Evolutionary conservation across 1,140 invertebrate species (phyloP).

Genomic region (Dysdera silvatica): DNA sequence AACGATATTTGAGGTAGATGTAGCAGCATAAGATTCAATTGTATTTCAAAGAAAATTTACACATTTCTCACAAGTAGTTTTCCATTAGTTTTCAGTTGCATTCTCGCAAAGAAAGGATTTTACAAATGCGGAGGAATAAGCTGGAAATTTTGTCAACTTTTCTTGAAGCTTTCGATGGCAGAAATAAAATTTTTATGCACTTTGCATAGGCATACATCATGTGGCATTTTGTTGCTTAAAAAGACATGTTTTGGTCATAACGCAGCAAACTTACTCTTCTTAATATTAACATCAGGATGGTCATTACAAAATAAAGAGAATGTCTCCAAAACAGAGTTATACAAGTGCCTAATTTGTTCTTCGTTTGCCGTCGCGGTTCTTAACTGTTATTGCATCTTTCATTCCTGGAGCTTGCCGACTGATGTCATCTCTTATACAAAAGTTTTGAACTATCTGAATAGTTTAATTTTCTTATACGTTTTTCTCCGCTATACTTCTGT

Average conservation of each 20-base stretch:
- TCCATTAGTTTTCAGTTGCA: neutral
- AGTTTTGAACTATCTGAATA: neutral
- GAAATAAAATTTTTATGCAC: slow-evolving; percentile 10
- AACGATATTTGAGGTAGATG: neutral
- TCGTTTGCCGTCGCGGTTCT: neutral
- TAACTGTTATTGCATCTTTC: slow-evolving; percentile 2
- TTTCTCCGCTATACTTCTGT: neutral
- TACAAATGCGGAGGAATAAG: too few relatives aligned
- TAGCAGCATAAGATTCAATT: neutral
- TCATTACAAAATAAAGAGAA: slow-evolving; percentile 1
- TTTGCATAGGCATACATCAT: slow-evolving; percentile 6
- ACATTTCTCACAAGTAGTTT: too few relatives aligned
- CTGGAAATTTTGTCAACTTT: too few relatives aligned
- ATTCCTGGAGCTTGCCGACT: slow-evolving; percentile 10
- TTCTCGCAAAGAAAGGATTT: neutral
- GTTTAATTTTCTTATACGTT: neutral
- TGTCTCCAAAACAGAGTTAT: slow-evolving; percentile 1
- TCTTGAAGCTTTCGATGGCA: slow-evolving; percentile 9
- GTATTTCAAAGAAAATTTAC: neutral
- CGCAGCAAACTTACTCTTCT: slow-evolving; percentile 5
- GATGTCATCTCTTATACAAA: slow-evolving; percentile 4
- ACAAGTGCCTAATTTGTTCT: slow-evolving; percentile 4
- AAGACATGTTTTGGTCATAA: neutral
- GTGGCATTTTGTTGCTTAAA: neutral
- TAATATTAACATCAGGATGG: slow-evolving; percentile 6